phyloP scores from a whole-genome alignment of 2,797 vertebrate genomes.

The Oreonectes daqikongensis region DNA sequence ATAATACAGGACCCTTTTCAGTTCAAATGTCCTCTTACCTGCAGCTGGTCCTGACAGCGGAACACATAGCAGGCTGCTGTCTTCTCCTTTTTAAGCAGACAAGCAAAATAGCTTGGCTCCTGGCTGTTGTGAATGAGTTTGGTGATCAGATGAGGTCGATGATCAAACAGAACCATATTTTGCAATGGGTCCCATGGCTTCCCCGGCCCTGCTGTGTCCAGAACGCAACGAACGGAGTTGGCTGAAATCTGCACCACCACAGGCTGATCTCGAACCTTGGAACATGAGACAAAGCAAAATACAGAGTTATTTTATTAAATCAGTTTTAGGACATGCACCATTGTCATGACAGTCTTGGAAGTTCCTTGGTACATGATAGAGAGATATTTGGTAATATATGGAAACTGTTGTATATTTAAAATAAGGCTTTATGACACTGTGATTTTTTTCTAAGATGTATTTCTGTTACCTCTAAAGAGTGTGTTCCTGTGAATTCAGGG shows the following conservation, averaged over 20 bases:
- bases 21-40: constrained; percentile 69
- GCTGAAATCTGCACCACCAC: constrained; percentile 81
- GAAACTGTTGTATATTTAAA: no score
- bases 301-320: neutral
- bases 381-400: no score
- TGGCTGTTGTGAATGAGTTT: constrained; percentile 94
- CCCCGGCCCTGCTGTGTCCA: constrained; percentile 66
- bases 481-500: neutral
- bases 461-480: constrained; percentile 37
- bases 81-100: constrained; percentile 77
- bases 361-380: no score
- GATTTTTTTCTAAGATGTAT: no score
- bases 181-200: constrained; percentile 88
- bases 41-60: constrained; percentile 83
- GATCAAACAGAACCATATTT: constrained; percentile 85
- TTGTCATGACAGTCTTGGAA: no score
- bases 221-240: constrained; percentile 79
- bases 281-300: neutral
- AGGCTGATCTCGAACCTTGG: constrained; percentile 48
- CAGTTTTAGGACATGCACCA: neutral
- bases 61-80: constrained; percentile 89
- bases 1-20: neutral
- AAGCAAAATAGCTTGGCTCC: constrained; percentile 90
- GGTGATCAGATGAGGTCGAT: constrained; percentile 84
- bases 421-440: no score